phyloP scores from a whole-genome alignment of 1,140 invertebrate species.

The Pteromalus puparum region DNA sequence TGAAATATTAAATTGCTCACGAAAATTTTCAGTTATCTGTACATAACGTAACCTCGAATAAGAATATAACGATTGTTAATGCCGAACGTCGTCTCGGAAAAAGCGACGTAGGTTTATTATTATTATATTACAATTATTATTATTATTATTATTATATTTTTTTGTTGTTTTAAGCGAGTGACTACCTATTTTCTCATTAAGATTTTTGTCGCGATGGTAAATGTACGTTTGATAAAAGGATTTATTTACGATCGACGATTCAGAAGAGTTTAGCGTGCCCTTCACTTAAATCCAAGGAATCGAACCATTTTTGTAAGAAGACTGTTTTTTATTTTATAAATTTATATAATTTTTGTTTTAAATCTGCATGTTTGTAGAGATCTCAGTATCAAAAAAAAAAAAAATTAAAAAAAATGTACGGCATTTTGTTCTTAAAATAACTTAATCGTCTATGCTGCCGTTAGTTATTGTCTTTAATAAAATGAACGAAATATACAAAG shows the following conservation, averaged over 20 bases:
- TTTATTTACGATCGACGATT: conserved; percentile 24
- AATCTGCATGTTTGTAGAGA: neutral
- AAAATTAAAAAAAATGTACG: too few species aligned
- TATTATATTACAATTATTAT: conserved; percentile 50
- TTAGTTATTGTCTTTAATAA: neutral
- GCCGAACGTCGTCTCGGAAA: conserved; percentile 26
- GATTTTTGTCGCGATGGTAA: conserved; percentile 8
- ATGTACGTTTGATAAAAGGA: conserved; percentile 17
- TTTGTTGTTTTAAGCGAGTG: conserved; percentile 56
- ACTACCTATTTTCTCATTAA: conserved; percentile 52
- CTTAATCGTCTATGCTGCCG: neutral
- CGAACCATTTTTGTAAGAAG: conserved; percentile 33
- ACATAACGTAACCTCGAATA: conserved; percentile 43
- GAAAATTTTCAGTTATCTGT: conserved; percentile 35
- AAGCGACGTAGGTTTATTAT: conserved; percentile 50
- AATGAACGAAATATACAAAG: too few species aligned
- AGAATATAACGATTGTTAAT: conserved; percentile 51
- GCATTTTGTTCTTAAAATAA: neutral
- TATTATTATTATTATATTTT: conserved; percentile 43
- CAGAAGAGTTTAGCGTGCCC: conserved; percentile 20
- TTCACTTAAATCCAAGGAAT: conserved; percentile 42
- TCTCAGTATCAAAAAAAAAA: neutral
- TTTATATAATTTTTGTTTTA: neutral
- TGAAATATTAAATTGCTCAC: conserved; percentile 27
- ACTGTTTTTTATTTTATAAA: conserved; percentile 28